Evolutionary conservation across 2,113 vertebrate genomes (phyloP).

Genomic region (Malurus melanocephalus): DNA sequence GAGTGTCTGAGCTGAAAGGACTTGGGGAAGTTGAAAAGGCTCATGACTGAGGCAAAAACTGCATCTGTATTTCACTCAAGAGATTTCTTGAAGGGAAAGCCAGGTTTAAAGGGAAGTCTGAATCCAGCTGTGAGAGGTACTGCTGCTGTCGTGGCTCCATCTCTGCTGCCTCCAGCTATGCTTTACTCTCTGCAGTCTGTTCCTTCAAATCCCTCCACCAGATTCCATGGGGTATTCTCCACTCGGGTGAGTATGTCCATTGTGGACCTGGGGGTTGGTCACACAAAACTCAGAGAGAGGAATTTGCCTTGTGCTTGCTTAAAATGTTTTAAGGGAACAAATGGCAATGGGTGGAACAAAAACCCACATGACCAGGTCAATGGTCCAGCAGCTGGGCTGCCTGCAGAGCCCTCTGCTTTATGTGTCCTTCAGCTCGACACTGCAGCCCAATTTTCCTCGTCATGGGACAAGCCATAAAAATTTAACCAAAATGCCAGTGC

Average conservation of each 20-base stretch:
- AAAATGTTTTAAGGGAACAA: not conserved
- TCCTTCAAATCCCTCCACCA: not conserved
- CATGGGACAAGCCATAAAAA: not conserved
- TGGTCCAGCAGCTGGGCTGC: accelerated
- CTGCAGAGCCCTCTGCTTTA: not conserved
- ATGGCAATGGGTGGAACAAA: not conserved
- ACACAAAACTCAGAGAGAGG: not conserved
- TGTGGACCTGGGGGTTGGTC: accelerated
- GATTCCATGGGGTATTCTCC: not conserved
- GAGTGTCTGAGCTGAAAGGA: not conserved
- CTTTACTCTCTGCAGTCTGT: not conserved
- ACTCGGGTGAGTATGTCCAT: accelerated
- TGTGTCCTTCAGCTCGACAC: accelerated
- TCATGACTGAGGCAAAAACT: not conserved
- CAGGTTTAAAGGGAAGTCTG: not conserved
- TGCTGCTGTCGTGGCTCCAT: accelerated
- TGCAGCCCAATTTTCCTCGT: not conserved
- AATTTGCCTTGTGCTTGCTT: accelerated
- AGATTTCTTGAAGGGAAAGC: not conserved
- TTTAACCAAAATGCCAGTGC: not conserved
- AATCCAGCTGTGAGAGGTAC: not conserved
- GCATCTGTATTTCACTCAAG: not conserved
- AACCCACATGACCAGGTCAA: not conserved
- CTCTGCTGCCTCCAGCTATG: not conserved
- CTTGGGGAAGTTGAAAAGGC: not conserved